Conservation (phyloP, 1,140 invertebrate genomes). For the Atta texana region DNA sequence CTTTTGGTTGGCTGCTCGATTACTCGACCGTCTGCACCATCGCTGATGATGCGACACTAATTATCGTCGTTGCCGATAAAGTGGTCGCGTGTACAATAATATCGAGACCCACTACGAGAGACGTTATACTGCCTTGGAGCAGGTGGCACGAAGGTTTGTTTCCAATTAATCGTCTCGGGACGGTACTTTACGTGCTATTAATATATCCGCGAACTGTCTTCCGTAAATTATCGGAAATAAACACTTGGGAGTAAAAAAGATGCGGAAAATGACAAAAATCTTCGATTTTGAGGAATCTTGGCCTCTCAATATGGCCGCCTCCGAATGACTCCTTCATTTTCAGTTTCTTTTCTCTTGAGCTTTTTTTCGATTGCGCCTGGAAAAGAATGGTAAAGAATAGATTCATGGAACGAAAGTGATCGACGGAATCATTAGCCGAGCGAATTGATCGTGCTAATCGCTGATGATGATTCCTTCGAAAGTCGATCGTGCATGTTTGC, state of each 20-base stretch:
- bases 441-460: background rate
- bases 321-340: too few species aligned
- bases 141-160: conserved; percentile 55
- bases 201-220: background rate
- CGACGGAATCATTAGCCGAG: background rate
- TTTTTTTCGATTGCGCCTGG: background rate
- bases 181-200: conserved; percentile 7
- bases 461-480: background rate
- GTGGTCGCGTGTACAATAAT: conserved; percentile 3
- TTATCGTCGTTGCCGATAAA: background rate
- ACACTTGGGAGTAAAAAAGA: background rate
- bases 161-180: conserved; percentile 6
- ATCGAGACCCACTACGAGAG: conserved; percentile 56
- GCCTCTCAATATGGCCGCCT: conserved; percentile 8
- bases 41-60: conserved; percentile 45
- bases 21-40: background rate
- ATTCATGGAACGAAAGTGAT: background rate
- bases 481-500: background rate
- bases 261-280: background rate
- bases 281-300: background rate
- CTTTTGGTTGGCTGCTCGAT: background rate
- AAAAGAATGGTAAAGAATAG: background rate
- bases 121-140: background rate
- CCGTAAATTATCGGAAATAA: background rate
- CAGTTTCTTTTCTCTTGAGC: background rate